A percentile compares a stretch with the other conserved stretches of the same genome.
These are phyloP conservation scores for Botrylloides violaceus DNA, from an alignment of 23 tunicate genomes.

Conservation along the genomic window DNA sequence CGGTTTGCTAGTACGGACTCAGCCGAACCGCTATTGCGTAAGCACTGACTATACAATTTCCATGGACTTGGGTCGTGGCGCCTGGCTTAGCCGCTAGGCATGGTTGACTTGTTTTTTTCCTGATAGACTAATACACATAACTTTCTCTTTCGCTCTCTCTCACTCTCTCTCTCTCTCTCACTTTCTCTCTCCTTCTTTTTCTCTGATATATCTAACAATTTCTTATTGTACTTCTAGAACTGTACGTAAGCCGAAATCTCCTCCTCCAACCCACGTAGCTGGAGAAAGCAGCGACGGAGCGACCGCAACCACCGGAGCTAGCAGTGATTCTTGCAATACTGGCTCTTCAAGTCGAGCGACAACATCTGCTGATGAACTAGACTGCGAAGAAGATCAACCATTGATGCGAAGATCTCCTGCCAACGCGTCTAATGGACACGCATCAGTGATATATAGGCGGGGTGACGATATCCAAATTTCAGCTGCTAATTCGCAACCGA, in stretches of 20 bases:
- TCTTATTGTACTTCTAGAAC: conserved; percentile 1
- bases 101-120: too few relatives aligned
- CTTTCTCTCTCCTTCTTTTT: too few relatives aligned
- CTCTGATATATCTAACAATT: too few relatives aligned
- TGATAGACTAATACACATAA: too few relatives aligned
- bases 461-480: conserved; percentile 13
- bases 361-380: conserved; percentile 12
- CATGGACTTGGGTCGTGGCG: too few relatives aligned
- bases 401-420: background rate
- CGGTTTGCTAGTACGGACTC: too few relatives aligned
- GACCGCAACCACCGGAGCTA: conserved; percentile 10
- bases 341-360: conserved; percentile 8
- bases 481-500: background rate
- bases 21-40: too few relatives aligned
- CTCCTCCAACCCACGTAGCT: background rate
- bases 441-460: conserved; percentile 7
- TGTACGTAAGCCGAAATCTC: conserved; percentile 13
- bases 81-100: too few relatives aligned
- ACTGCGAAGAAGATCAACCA: conserved; percentile 8
- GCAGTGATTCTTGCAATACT: background rate
- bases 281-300: conserved; percentile 17
- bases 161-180: too few relatives aligned
- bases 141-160: too few relatives aligned
- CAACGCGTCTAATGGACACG: background rate
- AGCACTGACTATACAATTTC: too few relatives aligned